Evolutionary conservation across 2,113 vertebrate genomes (phyloP).

Genomic region (Balaenoptera acutorostrata): DNA sequence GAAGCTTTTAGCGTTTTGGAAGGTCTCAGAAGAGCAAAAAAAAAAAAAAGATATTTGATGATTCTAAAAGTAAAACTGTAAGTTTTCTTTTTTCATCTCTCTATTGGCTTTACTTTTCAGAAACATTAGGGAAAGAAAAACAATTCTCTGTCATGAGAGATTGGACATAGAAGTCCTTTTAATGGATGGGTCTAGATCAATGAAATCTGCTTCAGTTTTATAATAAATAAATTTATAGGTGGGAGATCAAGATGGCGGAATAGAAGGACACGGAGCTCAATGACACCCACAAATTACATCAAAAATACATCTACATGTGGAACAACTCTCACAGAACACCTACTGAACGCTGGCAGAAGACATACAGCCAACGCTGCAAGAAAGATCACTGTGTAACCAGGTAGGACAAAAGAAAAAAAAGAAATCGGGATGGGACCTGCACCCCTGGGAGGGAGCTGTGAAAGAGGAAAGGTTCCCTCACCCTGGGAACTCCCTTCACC

Average conservation of each 20-base stretch:
- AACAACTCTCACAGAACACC: neutral
- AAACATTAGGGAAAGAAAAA: neutral
- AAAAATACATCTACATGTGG: neutral
- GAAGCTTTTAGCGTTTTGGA: neutral
- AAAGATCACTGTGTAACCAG: neutral
- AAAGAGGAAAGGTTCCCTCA: neutral
- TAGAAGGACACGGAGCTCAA: neutral
- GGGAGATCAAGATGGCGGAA: neutral
- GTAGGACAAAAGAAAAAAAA: neutral
- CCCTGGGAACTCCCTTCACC: neutral
- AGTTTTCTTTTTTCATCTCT: neutral
- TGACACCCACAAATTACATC: neutral
- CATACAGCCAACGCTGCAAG: neutral
- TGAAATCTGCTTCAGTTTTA: neutral
- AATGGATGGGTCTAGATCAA: neutral
- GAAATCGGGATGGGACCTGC: neutral
- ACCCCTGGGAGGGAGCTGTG: neutral
- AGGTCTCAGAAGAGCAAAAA: neutral
- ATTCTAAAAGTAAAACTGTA: neutral
- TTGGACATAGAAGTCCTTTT: neutral
- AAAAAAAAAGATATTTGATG: neutral
- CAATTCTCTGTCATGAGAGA: neutral
- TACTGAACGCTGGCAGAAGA: neutral
- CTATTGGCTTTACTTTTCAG: conserved; percentile 19
- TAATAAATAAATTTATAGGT: neutral